Evolutionary conservation across 2,888 invertebrate genomes (phyloP).

Genomic region (Liopterus haemorrhoidalis): DNA sequence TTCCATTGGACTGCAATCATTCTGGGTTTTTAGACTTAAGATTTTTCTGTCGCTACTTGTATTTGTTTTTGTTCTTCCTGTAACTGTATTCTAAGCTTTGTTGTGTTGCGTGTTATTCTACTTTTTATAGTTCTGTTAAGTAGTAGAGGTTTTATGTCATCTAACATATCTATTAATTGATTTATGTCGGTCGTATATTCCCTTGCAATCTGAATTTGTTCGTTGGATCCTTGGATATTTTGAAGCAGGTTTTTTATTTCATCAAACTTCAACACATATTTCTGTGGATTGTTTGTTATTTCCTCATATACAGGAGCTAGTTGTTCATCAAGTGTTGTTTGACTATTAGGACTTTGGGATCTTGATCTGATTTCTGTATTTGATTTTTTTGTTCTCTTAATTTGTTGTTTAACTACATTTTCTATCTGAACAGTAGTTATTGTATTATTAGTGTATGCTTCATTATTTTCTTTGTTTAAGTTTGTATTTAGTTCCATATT

Average conservation of each 20-base stretch:
- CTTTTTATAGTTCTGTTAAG: slow-evolving; percentile 1
- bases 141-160: slow-evolving; percentile 1
- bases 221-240: slow-evolving; percentile 7
- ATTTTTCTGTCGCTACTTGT: slow-evolving; percentile 4
- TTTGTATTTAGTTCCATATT: too few relatives aligned
- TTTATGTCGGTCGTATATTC: slow-evolving; percentile 7
- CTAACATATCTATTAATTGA: slow-evolving; percentile 2
- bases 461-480: too few relatives aligned
- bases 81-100: slow-evolving; percentile 6
- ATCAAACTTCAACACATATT: slow-evolving; percentile 4
- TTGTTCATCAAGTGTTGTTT: slow-evolving; percentile 4
- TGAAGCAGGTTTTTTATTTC: slow-evolving; percentile 6
- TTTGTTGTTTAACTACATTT: background rate
- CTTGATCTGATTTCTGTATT: background rate
- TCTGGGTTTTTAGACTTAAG: background rate
- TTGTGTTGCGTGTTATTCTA: slow-evolving; percentile 5
- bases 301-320: background rate
- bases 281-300: slow-evolving; percentile 3
- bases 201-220: slow-evolving; percentile 6
- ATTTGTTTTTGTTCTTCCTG: background rate
- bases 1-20: slow-evolving; percentile 8
- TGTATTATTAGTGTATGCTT: slow-evolving; percentile 2
- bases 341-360: slow-evolving; percentile 1
- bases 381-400: background rate
- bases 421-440: background rate